Evolutionary conservation across 2,113 vertebrate genomes (phyloP).

Genomic region (Nerophis lumbriciformis): DNA sequence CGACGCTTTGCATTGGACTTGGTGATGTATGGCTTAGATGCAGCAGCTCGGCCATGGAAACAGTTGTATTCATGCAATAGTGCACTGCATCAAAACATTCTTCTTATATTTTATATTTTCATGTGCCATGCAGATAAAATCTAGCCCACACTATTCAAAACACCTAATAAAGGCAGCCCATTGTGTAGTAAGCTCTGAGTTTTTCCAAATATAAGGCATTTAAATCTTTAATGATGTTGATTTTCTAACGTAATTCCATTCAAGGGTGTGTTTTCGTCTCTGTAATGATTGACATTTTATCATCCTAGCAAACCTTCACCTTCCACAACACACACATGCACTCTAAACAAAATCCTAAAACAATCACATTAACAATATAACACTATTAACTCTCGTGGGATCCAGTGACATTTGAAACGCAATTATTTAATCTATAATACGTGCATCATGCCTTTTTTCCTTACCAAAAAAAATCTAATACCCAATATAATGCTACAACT

Average conservation of each 20-base stretch:
- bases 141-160: too few relatives aligned
- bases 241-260: neutral
- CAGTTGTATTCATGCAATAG: too few relatives aligned
- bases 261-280: constrained; percentile 13
- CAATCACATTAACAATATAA: constrained; percentile 61
- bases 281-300: constrained; percentile 33
- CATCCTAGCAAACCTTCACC: constrained; percentile 7
- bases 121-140: too few relatives aligned
- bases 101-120: too few relatives aligned
- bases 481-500: constrained; percentile 67
- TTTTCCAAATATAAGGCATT: neutral
- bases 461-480: constrained; percentile 44
- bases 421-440: constrained; percentile 73
- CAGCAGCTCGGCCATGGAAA: too few relatives aligned
- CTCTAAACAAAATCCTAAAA: constrained; percentile 14
- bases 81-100: too few relatives aligned
- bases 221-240: neutral
- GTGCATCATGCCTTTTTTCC: constrained; percentile 59
- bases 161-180: too few relatives aligned
- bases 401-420: constrained; percentile 75
- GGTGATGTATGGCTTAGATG: too few relatives aligned
- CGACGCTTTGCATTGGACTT: too few relatives aligned
- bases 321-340: constrained; percentile 1
- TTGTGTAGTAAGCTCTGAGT: too few relatives aligned
- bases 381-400: constrained; percentile 66